Evolutionary conservation across 2,797 vertebrate species (phyloP).

Genomic region (Phylloscopus collybita): DNA sequence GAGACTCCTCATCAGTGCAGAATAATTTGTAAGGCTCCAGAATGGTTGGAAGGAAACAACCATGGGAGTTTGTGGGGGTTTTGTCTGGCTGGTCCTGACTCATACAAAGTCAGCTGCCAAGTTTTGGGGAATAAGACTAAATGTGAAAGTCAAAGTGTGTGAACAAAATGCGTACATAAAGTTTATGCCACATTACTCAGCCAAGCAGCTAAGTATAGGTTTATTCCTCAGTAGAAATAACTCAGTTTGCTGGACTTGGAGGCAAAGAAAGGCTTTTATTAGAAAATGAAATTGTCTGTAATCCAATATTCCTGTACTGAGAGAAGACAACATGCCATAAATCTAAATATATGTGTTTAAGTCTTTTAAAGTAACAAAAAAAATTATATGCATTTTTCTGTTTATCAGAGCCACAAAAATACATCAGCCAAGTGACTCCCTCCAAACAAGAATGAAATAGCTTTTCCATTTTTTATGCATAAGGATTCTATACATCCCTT

Average conservation of each 20-base stretch:
- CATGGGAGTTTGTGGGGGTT: background rate
- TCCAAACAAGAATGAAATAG: background rate
- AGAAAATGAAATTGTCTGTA: background rate
- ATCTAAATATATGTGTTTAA: background rate
- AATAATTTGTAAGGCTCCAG: background rate
- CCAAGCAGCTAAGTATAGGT: background rate
- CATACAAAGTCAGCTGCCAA: background rate
- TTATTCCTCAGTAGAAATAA: background rate
- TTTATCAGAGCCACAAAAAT: background rate
- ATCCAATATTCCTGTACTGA: background rate
- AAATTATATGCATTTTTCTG: background rate
- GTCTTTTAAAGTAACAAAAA: background rate
- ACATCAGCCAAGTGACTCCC: background rate
- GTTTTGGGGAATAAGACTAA: background rate
- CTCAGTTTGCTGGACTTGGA: background rate
- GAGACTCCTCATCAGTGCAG: background rate
- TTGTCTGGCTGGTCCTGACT: background rate
- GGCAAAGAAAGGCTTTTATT: background rate
- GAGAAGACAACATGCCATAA: background rate
- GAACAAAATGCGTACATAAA: background rate
- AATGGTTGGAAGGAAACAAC: background rate
- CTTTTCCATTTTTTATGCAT: background rate
- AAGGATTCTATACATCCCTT: background rate
- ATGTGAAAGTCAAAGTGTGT: background rate
- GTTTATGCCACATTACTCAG: background rate